Evolutionary conservation across 1,140 invertebrate genomes (phyloP).

Genomic region (Lordiphosa clarofinis): DNA sequence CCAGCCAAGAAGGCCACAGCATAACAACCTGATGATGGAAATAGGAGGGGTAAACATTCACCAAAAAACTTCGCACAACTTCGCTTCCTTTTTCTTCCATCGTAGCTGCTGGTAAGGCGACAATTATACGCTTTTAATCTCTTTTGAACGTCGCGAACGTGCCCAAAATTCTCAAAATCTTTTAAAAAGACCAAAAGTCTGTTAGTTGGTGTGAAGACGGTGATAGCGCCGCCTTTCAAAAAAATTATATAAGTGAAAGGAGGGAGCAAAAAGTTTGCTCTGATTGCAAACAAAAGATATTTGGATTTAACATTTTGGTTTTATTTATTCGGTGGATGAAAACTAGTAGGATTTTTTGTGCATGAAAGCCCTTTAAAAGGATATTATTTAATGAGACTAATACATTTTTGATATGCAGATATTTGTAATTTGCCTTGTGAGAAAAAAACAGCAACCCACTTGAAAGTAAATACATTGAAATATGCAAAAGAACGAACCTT

Average conservation of each 20-base stretch:
- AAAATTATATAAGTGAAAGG: not conserved
- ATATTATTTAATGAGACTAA: too few species aligned
- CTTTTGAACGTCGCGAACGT: slow-evolving; percentile 77
- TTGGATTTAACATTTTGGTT: slow-evolving; percentile 2
- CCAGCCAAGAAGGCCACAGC: slow-evolving; percentile 21
- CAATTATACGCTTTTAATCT: slow-evolving; percentile 78
- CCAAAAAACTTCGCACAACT: slow-evolving; percentile 63
- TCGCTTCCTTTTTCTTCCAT: slow-evolving; percentile 8
- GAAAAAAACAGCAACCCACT: too few species aligned
- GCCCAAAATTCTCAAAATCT: slow-evolving; percentile 76
- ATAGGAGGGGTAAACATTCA: slow-evolving; percentile 18
- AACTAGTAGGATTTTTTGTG: not conserved
- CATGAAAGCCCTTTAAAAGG: not conserved
- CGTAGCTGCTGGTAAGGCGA: slow-evolving; percentile 61
- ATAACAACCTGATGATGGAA: slow-evolving; percentile 1
- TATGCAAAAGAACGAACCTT: too few species aligned
- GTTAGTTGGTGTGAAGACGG: slow-evolving; percentile 10
- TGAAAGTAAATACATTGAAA: too few species aligned
- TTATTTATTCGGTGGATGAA: not conserved
- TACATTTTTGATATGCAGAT: too few species aligned
- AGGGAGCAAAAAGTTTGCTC: not conserved
- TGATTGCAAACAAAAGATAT: not conserved
- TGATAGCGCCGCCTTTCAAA: slow-evolving; percentile 1
- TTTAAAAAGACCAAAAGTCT: slow-evolving; percentile 35
- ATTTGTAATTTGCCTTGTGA: too few species aligned